Conservation (phyloP, 2,113 vertebrate genomes). For the Albula glossodonta region DNA sequence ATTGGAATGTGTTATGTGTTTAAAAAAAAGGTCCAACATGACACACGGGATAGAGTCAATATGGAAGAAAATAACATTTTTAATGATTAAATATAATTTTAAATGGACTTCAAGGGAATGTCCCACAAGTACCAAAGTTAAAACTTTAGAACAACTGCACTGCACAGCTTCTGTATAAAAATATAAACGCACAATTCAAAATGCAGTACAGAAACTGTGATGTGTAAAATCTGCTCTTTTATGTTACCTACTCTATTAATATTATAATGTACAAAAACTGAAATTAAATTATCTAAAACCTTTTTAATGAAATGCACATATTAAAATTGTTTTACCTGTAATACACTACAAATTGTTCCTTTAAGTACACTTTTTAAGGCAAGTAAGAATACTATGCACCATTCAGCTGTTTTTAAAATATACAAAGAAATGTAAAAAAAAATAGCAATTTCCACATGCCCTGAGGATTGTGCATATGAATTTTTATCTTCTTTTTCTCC, state of each 20-base stretch:
- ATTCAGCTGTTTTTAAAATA: not conserved
- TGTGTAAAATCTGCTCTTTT: not conserved
- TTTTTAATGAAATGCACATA: not conserved
- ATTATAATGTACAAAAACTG: not conserved
- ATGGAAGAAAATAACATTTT: not conserved
- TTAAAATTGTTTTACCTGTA: not conserved
- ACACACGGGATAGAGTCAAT: not conserved
- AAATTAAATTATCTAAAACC: not conserved
- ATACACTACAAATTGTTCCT: no score
- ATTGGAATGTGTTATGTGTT: not conserved
- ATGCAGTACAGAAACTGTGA: not conserved
- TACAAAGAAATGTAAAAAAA: not conserved
- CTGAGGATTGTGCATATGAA: not conserved
- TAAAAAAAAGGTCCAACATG: not conserved
- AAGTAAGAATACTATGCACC: not conserved
- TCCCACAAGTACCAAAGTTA: not conserved
- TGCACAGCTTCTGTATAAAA: not conserved
- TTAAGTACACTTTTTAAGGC: not conserved
- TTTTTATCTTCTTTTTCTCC: not conserved
- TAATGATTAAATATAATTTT: conserved; percentile 1
- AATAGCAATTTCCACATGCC: not conserved
- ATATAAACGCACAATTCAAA: not conserved
- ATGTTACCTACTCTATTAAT: not conserved
- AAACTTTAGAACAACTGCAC: not conserved
- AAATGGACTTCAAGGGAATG: not conserved